These are phyloP conservation scores for Myathropa florea DNA, from an alignment of 2,888 invertebrate genomes.

Conservation along the genomic window DNA sequence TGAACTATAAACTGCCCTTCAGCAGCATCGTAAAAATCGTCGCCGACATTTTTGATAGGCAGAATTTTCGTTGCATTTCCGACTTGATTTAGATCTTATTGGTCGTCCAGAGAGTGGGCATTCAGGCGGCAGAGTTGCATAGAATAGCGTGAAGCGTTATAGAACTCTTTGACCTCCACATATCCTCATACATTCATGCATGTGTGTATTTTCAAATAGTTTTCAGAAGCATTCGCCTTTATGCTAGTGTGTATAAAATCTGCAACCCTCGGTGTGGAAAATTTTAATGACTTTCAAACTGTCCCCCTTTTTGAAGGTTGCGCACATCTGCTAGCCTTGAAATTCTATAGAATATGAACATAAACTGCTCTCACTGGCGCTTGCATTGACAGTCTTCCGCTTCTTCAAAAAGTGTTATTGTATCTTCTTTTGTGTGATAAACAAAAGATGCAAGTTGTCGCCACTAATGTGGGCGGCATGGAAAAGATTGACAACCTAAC, in stretches of 20 bases:
- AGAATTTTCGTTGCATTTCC: too few species aligned
- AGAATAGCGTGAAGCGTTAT: neutral
- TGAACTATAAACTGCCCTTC: too few species aligned
- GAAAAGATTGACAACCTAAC: neutral
- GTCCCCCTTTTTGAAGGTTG: neutral
- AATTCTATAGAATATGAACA: neutral
- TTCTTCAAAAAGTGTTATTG: neutral
- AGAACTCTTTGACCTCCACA: neutral
- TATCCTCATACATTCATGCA: neutral
- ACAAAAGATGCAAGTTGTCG: slow-evolving; percentile 30
- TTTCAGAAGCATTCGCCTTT: neutral
- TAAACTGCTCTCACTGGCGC: neutral
- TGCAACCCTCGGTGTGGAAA: neutral
- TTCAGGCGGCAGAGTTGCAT: neutral
- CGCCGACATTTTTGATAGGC: too few species aligned
- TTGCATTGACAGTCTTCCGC: neutral
- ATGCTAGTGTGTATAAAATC: neutral
- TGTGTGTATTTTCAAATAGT: neutral
- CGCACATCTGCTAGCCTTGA: neutral
- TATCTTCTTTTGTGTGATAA: slow-evolving; percentile 17
- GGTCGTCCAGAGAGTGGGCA: too few species aligned
- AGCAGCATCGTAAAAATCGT: too few species aligned
- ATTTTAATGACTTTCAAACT: neutral
- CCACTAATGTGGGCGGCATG: neutral
- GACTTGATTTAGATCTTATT: too few species aligned